Base-by-base conservation (phyloP, 2,888 invertebrate genomes). In the Cataglyphis albicans region DNA sequence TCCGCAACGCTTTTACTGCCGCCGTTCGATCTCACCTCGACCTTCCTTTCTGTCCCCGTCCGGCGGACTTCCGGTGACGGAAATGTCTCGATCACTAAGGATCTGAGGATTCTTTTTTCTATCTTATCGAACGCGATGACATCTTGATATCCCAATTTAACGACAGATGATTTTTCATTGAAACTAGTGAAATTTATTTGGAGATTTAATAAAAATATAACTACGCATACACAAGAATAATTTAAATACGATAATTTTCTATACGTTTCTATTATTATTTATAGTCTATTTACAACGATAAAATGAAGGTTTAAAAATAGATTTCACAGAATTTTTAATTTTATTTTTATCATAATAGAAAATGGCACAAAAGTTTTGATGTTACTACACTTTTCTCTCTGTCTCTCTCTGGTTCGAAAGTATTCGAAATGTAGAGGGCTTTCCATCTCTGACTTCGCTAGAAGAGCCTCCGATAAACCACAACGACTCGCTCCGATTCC, bases 401-500 rank as follows among this genome's bases (percentile, higher is more conserved):
- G 0, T 48, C 38, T 38, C 9, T 61, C 29, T 29, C 41, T 21
- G n/a, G 57, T 76, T 68, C 29, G 67, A 41, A 68, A 29, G 1
- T 57, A 29, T 29, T n/a, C 38, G 55, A 25, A 15, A 63, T 35
- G 55, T 76, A 68, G 55, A 76, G 67, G 68, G 29, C 68, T 76
- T 76, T 76, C 67, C 25, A 76, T 76, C 55, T 76, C 41, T 41
- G 76, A 76, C 76, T 68, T 57, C 2, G 15, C 67, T 55, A 7
- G 70, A 67, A 67, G 81, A 84, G 78, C 61, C 72, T 75, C 81
- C 78, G 84, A 81, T 75, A 83, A 86, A 87, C 87, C 86, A 59
- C 84, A 83, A 80, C 81, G 82, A 48, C 63, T 64, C 61, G 85
- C 38, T 63, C 87, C 61, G 81, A 64, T 85, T 88, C 83, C 82